Base-by-base conservation (phyloP, 2,888 invertebrate genomes). In the Eretmocerus hayati region DNA sequence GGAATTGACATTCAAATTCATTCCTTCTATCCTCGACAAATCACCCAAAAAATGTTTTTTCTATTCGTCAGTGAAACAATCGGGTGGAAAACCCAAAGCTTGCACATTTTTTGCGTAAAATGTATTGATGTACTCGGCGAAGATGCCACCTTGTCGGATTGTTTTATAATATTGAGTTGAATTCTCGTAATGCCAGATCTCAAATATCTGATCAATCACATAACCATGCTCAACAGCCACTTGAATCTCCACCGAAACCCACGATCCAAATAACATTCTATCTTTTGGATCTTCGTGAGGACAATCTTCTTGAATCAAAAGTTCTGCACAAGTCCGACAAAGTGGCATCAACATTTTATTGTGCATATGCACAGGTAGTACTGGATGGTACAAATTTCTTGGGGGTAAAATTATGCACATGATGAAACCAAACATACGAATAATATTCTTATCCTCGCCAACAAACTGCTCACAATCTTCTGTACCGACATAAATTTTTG, bases 141-240 rank as follows among this genome's bases (percentile, higher is more conserved):
- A 48, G 13, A 48, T 19, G 2, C 50, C 53, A 0, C 54, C 62
- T 2, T 32, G 21, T 16, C 53, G 54, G 15, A 47, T 48, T 5
- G 42, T 46, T 22, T 15, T 50, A 46, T 62, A 50, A 26, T 60
- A 62, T 15, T 55, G 48, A 2, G 57, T 54, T 16, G 58, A 46
- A 23, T 60, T 35, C n/a, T n/a, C n/a, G 42, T 65, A 70, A 43
- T 67, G 58, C 60, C 65, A 69, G 11, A 69, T 60, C 52, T 67
- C 66, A 1, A 62, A 2, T n/a, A 69, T 55, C 38, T 50, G 47
- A 0, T 62, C 4, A 13, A 69, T 54, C 32, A 50, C 46, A 45
- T 71, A 72, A 0, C 65, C 67, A 23, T 55, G 53, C 43, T 56
- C 31, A 0, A 65, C 22, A 5, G 69, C 70, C 50, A 59, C 62